Base-by-base conservation (phyloP, 2,888 invertebrate genomes). In the Sarcophaga caerulescens region DNA sequence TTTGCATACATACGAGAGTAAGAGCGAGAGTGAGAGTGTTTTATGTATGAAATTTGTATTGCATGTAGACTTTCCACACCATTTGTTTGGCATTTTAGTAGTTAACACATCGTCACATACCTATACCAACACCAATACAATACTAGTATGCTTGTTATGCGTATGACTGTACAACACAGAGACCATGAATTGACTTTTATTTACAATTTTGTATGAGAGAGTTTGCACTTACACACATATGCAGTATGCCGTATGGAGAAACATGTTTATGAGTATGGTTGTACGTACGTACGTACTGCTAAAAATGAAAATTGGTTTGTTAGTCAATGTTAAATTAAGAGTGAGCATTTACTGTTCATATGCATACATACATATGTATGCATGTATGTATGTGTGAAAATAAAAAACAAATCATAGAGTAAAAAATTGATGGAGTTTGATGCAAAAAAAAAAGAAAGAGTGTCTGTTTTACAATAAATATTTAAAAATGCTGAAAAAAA, bases 101-200 rank as follows among this genome's bases (percentile, higher is more conserved):
- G 91, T 91, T 91, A 89, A 90, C 92, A 92, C 91, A 91, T 91
- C 90, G 89, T 91, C 88, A 89, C 90, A 91, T 89, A 89, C n/a
- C 60, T 45, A n/a, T n/a, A 12, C 17, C 35, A 71, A 35, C 21
- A 59, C 45, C 21, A 6, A 17, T 60, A 75, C 69, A 90, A 88
- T 88, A 89, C 88, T 87, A 52, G 87, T 78, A 21, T 73, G 68
- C 23, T 25, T 65, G 63, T 69, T 47, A 69, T 73, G 63, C 21
- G 60, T 62, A 23, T 57, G 66, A 23, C 63, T 70, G n/a, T 62
- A 21, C 74, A 47, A 35, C 35, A 10, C 35, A 4, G 52, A 52
- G 52, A 0, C 52, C 35, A 52, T 52, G 52, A 52, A 52, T 17
- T 12, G 0, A 52, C 52, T 52, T 52, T 52, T 52, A 52, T 52